Percentiles rank a stretch among this genome's conserved stretches.
phyloP scores from a whole-genome alignment of 2,113 vertebrate genomes.

The Oreotrochilus melanogaster region DNA sequence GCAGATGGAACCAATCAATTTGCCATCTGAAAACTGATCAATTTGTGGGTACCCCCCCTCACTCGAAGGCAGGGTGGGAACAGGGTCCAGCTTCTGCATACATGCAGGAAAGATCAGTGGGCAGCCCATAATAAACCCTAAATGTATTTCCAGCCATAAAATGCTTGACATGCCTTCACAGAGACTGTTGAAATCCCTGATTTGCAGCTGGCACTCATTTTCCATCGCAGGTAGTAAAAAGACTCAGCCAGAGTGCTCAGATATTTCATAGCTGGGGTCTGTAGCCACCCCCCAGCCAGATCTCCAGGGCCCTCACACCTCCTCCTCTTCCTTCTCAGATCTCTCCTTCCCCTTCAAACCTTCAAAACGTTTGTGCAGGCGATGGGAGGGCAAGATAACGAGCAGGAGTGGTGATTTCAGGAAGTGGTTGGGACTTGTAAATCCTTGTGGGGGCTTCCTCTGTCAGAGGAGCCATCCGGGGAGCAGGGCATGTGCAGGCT shows the following conservation, averaged over 20 bases:
- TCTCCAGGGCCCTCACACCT: background rate
- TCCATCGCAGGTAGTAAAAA: conserved; percentile 72
- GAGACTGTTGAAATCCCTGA: conserved; percentile 68
- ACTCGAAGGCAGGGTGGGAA: conserved; percentile 23
- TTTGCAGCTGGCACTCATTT: conserved; percentile 74
- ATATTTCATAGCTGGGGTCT: background rate
- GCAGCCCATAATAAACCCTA: conserved; percentile 59
- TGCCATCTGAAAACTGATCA: background rate
- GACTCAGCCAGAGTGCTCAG: background rate
- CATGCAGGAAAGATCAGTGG: conserved; percentile 36
- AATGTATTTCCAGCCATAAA: conserved; percentile 70
- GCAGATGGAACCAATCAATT: conserved; percentile 67
- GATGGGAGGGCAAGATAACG: conserved; percentile 37
- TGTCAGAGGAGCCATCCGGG: conserved; percentile 69
- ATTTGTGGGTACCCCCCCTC: conserved; percentile 26
- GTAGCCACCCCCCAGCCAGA: background rate
- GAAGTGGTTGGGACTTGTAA: conserved; percentile 70
- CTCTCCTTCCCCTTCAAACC: conserved; percentile 60
- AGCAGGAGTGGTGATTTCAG: conserved; percentile 52
- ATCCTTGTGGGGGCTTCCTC: conserved; percentile 70
- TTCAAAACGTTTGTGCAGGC: background rate
- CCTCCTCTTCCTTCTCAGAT: conserved; percentile 49
- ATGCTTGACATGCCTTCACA: conserved; percentile 62
- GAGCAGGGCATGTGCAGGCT: conserved; percentile 75
- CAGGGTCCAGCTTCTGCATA: background rate